Conservation (phyloP, 2,113 vertebrate species). For the Chaenogobius annularis region DNA sequence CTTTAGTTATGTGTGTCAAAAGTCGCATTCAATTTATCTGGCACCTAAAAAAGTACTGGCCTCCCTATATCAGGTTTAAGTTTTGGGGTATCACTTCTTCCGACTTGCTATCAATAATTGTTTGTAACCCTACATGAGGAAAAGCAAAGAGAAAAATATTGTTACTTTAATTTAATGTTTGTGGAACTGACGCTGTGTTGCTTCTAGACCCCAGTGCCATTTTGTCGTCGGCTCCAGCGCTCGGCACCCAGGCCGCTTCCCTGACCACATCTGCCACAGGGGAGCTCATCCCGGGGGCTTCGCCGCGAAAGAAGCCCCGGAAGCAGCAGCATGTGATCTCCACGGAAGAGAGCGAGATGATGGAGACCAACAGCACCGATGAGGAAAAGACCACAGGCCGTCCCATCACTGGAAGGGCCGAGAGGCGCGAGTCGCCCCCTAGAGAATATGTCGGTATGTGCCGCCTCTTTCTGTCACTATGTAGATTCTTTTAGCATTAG, state of each 20-base stretch:
- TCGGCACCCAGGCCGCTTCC: conserved; percentile 81
- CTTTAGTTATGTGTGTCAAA: no score
- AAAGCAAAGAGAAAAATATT: no score
- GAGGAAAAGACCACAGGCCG: conserved; percentile 89
- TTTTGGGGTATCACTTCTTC: no score
- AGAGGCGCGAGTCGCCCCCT: conserved; percentile 92
- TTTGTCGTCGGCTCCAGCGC: conserved; percentile 65
- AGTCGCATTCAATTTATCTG: no score
- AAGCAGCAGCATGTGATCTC: conserved; percentile 98
- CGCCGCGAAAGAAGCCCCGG: conserved; percentile 94
- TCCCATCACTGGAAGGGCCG: conserved; percentile 83
- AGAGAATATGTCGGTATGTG: conserved; percentile 94
- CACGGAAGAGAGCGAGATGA: conserved; percentile 97
- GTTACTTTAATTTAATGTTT: no score
- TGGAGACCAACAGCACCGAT: conserved; percentile 97
- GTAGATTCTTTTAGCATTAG: no score
- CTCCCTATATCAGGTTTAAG: no score
- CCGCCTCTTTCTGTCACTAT: not conserved
- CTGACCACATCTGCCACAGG: conserved; percentile 79
- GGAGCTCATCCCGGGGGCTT: conserved; percentile 92
- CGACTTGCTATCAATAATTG: no score
- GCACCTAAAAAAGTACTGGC: no score
- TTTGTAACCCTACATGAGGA: no score
- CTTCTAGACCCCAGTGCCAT: conserved; percentile 52
- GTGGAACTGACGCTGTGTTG: no score